Percentiles rank a stretch among this genome's conserved stretches.
Conservation (phyloP, 2,113 vertebrate species). For the Okapia johnstoni region DNA sequence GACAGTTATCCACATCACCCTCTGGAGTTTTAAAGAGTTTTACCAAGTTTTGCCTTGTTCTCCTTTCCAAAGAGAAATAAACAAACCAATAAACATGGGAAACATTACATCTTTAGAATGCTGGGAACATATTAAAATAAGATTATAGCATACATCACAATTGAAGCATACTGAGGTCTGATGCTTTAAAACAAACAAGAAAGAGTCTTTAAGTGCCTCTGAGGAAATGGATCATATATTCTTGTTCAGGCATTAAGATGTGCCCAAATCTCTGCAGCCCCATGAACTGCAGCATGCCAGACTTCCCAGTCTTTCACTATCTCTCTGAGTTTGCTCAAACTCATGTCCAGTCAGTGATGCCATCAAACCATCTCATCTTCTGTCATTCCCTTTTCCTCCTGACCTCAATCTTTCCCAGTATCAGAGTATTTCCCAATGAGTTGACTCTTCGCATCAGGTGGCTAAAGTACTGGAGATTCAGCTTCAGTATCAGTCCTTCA, state of each 20-base stretch:
- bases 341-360: neutral
- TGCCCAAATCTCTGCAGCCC: neutral
- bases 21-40: neutral
- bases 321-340: neutral
- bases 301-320: neutral
- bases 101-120: neutral
- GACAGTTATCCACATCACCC: neutral
- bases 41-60: neutral
- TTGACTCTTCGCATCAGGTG: neutral
- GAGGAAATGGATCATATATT: neutral
- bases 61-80: conserved; percentile 8
- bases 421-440: neutral
- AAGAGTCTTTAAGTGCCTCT: neutral
- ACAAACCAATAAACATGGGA: neutral
- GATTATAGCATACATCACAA: neutral
- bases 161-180: neutral
- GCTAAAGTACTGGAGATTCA: neutral
- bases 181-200: neutral
- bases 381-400: neutral
- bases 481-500: neutral
- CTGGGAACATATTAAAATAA: neutral
- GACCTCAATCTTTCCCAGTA: neutral
- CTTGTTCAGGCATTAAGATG: neutral
- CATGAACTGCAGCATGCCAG: neutral
- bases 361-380: neutral